Evolutionary conservation across 2,113 vertebrate genomes (phyloP).

Genomic region (Bubo blakistoni): DNA sequence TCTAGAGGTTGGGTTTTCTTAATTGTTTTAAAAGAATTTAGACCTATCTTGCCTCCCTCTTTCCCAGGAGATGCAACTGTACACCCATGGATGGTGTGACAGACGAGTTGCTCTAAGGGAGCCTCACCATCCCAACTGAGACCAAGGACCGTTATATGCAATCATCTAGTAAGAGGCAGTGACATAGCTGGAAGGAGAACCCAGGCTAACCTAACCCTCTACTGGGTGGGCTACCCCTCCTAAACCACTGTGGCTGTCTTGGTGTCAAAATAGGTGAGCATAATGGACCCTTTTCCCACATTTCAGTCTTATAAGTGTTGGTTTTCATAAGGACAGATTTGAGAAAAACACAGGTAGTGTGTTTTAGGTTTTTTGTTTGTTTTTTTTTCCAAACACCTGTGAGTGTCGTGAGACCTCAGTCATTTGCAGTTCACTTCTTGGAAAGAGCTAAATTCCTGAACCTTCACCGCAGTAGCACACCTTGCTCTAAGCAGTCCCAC

Average conservation of each 20-base stretch:
- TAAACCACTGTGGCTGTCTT: not conserved
- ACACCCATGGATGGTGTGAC: not conserved
- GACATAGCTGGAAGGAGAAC: not conserved
- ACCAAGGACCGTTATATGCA: not conserved
- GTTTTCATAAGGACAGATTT: not conserved
- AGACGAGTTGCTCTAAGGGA: not conserved
- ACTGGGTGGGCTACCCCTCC: not conserved
- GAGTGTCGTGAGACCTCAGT: not conserved
- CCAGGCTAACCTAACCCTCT: not conserved
- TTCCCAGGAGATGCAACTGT: not conserved
- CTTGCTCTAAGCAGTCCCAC: not conserved
- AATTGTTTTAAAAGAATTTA: not conserved
- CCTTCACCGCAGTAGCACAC: accelerated
- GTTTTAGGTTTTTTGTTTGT: too few relatives aligned
- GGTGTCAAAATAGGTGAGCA: not conserved
- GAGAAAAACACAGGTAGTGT: not conserved
- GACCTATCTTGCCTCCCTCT: not conserved
- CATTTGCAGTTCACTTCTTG: not conserved
- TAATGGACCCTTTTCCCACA: not conserved
- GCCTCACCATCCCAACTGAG: not conserved
- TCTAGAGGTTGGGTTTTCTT: not conserved
- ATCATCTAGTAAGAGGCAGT: not conserved
- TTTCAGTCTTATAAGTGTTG: not conserved
- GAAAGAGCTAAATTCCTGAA: not conserved
- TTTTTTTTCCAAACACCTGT: not conserved